Percentiles rank a stretch among this genome's conserved stretches.
These are phyloP conservation scores for Sinocyclocheilus grahami DNA, from an alignment of 2,113 vertebrate genomes.

Conservation along the genomic window DNA sequence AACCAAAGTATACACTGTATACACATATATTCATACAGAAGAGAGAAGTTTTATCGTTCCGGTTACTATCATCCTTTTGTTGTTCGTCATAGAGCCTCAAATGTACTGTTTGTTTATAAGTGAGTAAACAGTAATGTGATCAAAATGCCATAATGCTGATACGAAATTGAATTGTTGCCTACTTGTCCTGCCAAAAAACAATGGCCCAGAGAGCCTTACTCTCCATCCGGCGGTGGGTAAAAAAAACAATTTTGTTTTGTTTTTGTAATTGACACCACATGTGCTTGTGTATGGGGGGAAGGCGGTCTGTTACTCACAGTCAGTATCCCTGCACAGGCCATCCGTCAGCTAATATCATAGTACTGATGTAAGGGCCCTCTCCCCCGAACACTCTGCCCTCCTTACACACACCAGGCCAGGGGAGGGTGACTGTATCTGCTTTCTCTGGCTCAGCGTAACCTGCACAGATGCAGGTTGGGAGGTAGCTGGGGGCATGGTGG, in stretches of 20 bases:
- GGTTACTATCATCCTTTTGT: constrained; percentile 4
- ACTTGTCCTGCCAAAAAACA: constrained; percentile 58
- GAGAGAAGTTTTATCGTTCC: constrained; percentile 13
- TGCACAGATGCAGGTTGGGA: constrained; percentile 44
- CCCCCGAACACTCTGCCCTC: constrained; percentile 13
- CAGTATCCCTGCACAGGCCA: constrained; percentile 45
- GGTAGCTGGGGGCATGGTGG: constrained; percentile 58
- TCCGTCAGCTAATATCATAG: constrained; percentile 39
- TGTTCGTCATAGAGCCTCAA: constrained; percentile 44
- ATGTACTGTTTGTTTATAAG: constrained; percentile 52
- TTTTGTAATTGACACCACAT: constrained; percentile 60
- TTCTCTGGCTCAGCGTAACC: constrained; percentile 21
- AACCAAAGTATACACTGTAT: constrained; percentile 2
- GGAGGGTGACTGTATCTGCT: constrained; percentile 32
- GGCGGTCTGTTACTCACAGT: constrained; percentile 51
- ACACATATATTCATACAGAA: constrained; percentile 8
- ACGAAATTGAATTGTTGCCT: constrained; percentile 58
- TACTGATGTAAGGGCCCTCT: constrained; percentile 43
- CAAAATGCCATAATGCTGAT: constrained; percentile 45
- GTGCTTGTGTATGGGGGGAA: constrained; percentile 43
- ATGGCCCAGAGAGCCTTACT: constrained; percentile 56
- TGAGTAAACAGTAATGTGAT: constrained; percentile 53
- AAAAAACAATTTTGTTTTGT: constrained; percentile 52
- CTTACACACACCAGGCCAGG: constrained; percentile 24
- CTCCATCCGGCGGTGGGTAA: constrained; percentile 60